Base-by-base conservation (phyloP, 1,140 invertebrate species). In the Dinothrombium tinctorium region DNA sequence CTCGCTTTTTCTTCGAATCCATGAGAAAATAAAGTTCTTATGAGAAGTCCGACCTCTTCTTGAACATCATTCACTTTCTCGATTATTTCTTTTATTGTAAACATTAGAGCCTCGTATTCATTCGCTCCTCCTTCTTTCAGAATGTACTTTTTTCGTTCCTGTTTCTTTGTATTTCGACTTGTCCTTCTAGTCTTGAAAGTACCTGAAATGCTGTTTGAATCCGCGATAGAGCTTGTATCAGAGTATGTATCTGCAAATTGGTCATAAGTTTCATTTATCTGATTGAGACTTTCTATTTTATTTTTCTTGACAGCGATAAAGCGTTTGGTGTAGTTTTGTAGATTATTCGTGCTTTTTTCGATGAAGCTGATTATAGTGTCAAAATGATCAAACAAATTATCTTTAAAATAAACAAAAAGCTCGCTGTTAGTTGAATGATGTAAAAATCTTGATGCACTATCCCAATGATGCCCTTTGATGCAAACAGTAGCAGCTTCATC, bases 111-210 rank as follows among this genome's bases (percentile, higher is more conserved):
- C 19, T 81, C 64, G 56, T 92, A 83, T 67, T 94, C 86, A 59
- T 74, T 80, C 33, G 69, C 66, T 52, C 78, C 82, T 17, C 87
- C 87, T 59, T 84, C 73, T 58, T 84, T 86, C 4, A 87, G 59
- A 49, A 72, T 80, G 37, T 77, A 71, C 37, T 81, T 65, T 57
- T 86, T 89, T 41, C 74, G 67, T 56, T 82, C 74, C 44, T 49
- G 76, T 68, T 32, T 71, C 40, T 39, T 45, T 35, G 40, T 43
- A 20, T 15, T 44, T 15, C 23, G 32, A 24, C 19, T 17, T 24
- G 26, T 32, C 15, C 26, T 35, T 12, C 15, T 22, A 11, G 31
- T 19, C 22, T n/a, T 14, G 12, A 6, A 21, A 11, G 14, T 26
- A 25, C 29, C 29, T 17, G 36, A 38, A 23, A 21, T 31, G 14